phyloP scores from a whole-genome alignment of 2,888 invertebrate genomes.

The Pristionchus maxplancki region DNA sequence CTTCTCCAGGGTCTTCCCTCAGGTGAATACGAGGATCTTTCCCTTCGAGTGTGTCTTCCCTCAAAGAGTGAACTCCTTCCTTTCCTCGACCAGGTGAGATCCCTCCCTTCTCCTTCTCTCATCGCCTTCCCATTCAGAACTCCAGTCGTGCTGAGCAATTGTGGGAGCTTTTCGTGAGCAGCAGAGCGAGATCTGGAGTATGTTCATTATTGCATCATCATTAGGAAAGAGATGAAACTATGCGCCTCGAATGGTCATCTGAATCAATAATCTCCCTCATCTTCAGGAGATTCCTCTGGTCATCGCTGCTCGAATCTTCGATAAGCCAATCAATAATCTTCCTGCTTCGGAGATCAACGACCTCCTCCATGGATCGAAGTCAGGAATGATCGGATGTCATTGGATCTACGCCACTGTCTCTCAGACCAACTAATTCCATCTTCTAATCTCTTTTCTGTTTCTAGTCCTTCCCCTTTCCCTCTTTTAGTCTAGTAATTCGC shows the following conservation, averaged over 20 bases:
- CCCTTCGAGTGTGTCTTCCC: constrained; percentile 76
- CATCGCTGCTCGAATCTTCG: constrained; percentile 75
- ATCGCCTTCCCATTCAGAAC: constrained; percentile 67
- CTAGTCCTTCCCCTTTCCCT: constrained; percentile 20
- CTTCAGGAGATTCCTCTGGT: constrained; percentile 76
- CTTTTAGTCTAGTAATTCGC: constrained; percentile 15
- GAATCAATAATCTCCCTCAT: background rate
- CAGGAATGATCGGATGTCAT: constrained; percentile 76
- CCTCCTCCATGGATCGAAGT: constrained; percentile 73
- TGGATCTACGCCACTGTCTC: constrained; percentile 76
- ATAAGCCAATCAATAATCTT: constrained; percentile 76
- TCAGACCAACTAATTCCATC: constrained; percentile 53
- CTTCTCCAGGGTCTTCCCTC: constrained; percentile 65
- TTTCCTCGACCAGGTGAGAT: constrained; percentile 73
- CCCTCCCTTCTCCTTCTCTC: background rate
- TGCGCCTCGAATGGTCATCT: no score
- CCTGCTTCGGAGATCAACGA: constrained; percentile 72
- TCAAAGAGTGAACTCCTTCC: constrained; percentile 76
- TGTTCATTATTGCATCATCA: constrained; percentile 22
- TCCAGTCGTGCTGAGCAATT: constrained; percentile 75
- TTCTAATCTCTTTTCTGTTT: background rate
- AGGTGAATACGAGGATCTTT: constrained; percentile 74
- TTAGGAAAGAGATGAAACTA: background rate
- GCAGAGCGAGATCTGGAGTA: constrained; percentile 72
- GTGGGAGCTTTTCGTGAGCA: constrained; percentile 76